These are phyloP conservation scores for Percopsis transmontana DNA, from an alignment of 2,113 vertebrate species.

Conservation along the genomic window DNA sequence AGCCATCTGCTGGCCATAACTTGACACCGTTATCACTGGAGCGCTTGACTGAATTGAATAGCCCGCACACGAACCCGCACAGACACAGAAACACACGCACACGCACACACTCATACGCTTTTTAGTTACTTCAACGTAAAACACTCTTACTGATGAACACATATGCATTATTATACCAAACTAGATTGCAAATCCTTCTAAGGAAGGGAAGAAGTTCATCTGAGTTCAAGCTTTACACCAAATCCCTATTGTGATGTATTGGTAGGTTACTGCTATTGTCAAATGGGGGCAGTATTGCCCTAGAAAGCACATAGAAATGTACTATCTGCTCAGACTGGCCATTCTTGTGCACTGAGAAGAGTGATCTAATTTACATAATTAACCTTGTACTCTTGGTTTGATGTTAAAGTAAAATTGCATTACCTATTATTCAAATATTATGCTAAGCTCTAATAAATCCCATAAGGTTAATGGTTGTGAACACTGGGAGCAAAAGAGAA, in stretches of 20 bases:
- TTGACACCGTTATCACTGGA: neutral
- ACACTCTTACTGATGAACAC: neutral
- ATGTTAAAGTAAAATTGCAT: constrained; percentile 30
- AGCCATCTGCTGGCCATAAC: constrained; percentile 50
- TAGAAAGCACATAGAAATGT: constrained; percentile 40
- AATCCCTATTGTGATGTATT: constrained; percentile 1
- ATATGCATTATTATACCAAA: neutral
- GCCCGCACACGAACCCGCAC: neutral
- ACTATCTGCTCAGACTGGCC: neutral
- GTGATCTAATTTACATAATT: constrained; percentile 39
- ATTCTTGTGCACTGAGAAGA: neutral
- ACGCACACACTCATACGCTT: neutral
- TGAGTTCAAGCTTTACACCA: neutral
- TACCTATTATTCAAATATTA: neutral
- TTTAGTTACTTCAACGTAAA: too few relatives aligned
- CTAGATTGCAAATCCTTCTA: too few relatives aligned
- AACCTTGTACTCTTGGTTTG: constrained; percentile 41
- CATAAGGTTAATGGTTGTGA: constrained; percentile 4
- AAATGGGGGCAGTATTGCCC: constrained; percentile 70
- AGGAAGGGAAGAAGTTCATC: too few relatives aligned
- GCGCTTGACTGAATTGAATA: neutral
- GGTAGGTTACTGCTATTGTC: constrained; percentile 37
- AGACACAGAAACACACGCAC: neutral
- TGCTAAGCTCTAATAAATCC: constrained; percentile 27
- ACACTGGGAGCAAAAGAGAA: constrained; percentile 1